A percentile compares a stretch with the other conserved stretches of the same genome.
These are phyloP conservation scores for Clistopyga incitator DNA, from an alignment of 2,888 invertebrate genomes.

Conservation along the genomic window DNA sequence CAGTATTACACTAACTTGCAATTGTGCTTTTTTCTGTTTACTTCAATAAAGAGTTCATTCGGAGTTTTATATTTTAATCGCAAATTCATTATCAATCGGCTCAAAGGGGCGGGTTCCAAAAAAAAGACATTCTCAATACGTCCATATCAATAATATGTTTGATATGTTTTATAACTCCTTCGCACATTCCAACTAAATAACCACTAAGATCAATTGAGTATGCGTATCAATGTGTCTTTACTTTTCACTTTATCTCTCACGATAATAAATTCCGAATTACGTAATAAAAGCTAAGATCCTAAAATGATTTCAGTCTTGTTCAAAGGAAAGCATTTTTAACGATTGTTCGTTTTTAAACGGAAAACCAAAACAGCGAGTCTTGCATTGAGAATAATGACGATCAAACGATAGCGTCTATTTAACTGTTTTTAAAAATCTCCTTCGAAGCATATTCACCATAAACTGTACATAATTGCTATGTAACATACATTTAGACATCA, in stretches of 20 bases:
- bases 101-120: slow-evolving; percentile 77
- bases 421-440: slow-evolving; percentile 13
- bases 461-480: slow-evolving; percentile 45
- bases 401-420: slow-evolving; percentile 10
- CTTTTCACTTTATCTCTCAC: slow-evolving; percentile 13
- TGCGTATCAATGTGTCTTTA: not conserved
- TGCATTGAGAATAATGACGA: slow-evolving; percentile 9
- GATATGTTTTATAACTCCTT: slow-evolving; percentile 71
- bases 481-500: slow-evolving; percentile 50
- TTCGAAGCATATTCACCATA: slow-evolving; percentile 27
- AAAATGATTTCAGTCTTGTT: slow-evolving; percentile 68
- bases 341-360: slow-evolving; percentile 35
- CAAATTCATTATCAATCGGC: slow-evolving; percentile 65
- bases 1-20: slow-evolving; percentile 68
- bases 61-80: slow-evolving; percentile 24
- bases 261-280: slow-evolving; percentile 30
- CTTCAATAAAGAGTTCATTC: not conserved
- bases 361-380: slow-evolving; percentile 21
- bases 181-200: slow-evolving; percentile 49
- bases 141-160: slow-evolving; percentile 69
- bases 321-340: slow-evolving; percentile 45
- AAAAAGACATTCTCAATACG: slow-evolving; percentile 69
- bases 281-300: slow-evolving; percentile 62
- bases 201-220: not conserved
- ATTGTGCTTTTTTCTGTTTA: slow-evolving; percentile 64